These are phyloP conservation scores for Uloborus plumipes DNA, from an alignment of 2,888 invertebrate species.

Conservation along the genomic window DNA sequence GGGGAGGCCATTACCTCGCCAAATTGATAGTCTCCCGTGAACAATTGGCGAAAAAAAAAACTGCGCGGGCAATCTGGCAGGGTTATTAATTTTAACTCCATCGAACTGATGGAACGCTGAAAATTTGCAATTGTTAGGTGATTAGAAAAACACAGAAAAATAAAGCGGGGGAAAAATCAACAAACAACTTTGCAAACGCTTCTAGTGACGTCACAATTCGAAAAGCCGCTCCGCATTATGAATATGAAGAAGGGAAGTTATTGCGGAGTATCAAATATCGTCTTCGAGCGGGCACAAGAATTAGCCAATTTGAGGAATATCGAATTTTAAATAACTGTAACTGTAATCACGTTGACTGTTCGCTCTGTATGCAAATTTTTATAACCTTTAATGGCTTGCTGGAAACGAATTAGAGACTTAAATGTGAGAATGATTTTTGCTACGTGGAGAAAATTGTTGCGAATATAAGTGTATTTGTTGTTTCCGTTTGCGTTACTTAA, in stretches of 20 bases:
- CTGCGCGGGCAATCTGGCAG: not conserved
- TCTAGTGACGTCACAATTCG: not conserved
- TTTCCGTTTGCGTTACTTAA: too few relatives aligned
- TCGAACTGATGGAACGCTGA: too few relatives aligned
- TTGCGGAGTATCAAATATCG: not conserved
- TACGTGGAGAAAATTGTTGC: not conserved
- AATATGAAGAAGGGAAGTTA: constrained; percentile 46
- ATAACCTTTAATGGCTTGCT: constrained; percentile 53
- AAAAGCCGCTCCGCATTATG: constrained; percentile 15
- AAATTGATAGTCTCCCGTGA: constrained; percentile 59
- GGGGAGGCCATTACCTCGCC: constrained; percentile 49
- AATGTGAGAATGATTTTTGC: constrained; percentile 30
- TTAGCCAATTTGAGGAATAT: constrained; percentile 56
- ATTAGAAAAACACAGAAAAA: not conserved
- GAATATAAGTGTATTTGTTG: too few relatives aligned
- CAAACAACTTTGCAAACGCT: not conserved
- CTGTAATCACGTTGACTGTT: constrained; percentile 34
- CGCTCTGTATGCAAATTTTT: constrained; percentile 58
- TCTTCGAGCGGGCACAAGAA: constrained; percentile 17
- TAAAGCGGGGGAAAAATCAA: not conserved
- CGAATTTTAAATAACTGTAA: constrained; percentile 50
- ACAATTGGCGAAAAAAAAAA: constrained; percentile 53
- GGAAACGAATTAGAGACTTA: constrained; percentile 43
- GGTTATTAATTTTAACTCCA: constrained; percentile 13
- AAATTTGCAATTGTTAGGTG: too few relatives aligned